A percentile compares a stretch with the other conserved stretches of the same genome.
phyloP scores from a whole-genome alignment of 2,113 vertebrate genomes.

The Serilophus lunatus region DNA sequence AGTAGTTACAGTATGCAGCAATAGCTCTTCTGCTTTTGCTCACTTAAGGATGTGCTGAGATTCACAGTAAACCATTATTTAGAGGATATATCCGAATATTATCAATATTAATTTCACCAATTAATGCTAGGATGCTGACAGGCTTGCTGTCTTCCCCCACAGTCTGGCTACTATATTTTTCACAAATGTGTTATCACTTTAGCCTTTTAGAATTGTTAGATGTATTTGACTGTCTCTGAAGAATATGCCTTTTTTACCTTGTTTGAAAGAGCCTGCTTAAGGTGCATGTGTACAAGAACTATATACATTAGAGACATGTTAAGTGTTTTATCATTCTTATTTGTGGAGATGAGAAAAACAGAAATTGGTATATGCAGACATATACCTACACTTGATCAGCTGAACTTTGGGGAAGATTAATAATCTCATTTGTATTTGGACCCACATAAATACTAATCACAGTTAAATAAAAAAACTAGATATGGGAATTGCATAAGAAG shows the following conservation, averaged over 20 bases:
- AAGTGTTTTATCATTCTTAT: not conserved
- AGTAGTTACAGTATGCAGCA: too few species aligned
- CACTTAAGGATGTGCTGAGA: too few species aligned
- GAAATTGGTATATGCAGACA: not conserved
- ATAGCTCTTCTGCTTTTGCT: too few species aligned
- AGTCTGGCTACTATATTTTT: not conserved
- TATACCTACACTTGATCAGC: not conserved
- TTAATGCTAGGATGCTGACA: too few species aligned
- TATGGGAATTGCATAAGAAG: not conserved
- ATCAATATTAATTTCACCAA: too few species aligned
- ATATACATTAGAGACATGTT: not conserved
- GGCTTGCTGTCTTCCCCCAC: too few species aligned
- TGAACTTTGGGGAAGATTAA: not conserved
- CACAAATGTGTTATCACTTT: not conserved
- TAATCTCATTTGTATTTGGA: not conserved
- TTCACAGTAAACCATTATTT: too few species aligned
- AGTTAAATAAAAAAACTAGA: not conserved
- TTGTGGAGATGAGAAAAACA: not conserved
- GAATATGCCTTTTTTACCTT: not conserved
- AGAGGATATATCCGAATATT: too few species aligned
- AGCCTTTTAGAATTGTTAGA: not conserved
- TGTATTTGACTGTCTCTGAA: not conserved
- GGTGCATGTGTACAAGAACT: not conserved
- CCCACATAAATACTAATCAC: not conserved
- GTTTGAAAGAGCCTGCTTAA: not conserved